A percentile compares a stretch with the other conserved stretches of the same genome.
phyloP scores from a whole-genome alignment of 2,888 invertebrate species.

The Lasioglossum marginatum region DNA sequence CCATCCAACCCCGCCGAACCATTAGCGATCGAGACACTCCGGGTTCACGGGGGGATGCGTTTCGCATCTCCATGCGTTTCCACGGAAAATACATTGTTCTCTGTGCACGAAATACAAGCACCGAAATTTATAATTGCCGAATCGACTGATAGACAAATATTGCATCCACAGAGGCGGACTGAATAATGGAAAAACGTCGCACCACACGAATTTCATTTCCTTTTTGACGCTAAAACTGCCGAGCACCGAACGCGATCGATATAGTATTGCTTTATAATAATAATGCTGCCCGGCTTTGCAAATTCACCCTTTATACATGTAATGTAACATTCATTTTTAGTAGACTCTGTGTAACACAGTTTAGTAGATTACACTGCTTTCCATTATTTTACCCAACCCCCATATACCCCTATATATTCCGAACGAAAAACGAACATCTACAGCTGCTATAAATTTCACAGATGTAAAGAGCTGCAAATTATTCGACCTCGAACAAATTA shows the following conservation, averaged over 20 bases:
- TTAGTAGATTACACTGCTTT: neutral
- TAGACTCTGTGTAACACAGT: neutral
- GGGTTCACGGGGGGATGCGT: constrained; percentile 54
- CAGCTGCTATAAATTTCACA: neutral
- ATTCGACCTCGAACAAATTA: neutral
- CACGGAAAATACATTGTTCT: constrained; percentile 37
- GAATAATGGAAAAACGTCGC: neutral
- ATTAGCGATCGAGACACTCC: constrained; percentile 75
- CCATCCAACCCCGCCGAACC: constrained; percentile 76
- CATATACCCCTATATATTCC: neutral
- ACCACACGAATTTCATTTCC: neutral
- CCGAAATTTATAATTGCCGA: neutral
- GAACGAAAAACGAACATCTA: neutral
- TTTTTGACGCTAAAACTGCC: neutral
- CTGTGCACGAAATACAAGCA: constrained; percentile 7
- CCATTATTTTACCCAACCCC: neutral
- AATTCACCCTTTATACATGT: too few species aligned
- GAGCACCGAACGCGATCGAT: neutral
- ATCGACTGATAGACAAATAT: neutral
- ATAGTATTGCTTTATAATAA: neutral
- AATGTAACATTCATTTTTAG: neutral
- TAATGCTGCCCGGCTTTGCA: too few species aligned
- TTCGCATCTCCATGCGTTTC: constrained; percentile 48
- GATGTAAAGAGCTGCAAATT: neutral
- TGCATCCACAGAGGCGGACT: neutral